These are phyloP conservation scores for Ormyrus rosae DNA, from an alignment of 2,888 invertebrate species.

Conservation along the genomic window DNA sequence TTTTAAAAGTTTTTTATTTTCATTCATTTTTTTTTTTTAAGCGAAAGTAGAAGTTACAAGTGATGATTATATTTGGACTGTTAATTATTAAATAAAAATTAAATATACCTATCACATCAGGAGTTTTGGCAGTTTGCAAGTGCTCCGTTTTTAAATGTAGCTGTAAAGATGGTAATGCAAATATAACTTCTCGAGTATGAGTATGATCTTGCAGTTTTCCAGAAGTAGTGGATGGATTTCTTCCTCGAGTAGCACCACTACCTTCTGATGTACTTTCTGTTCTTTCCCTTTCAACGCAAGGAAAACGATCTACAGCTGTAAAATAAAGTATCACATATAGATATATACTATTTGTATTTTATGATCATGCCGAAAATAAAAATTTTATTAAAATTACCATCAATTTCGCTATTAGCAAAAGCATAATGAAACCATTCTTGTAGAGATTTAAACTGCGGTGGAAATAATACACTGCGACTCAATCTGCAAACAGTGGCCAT, in stretches of 20 bases:
- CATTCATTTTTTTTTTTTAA: too few relatives aligned
- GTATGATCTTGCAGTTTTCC: constrained; percentile 86
- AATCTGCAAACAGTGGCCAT: constrained; percentile 97
- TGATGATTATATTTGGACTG: too few relatives aligned
- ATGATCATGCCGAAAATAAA: neutral
- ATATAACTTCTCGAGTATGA: constrained; percentile 96
- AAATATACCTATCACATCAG: constrained; percentile 80
- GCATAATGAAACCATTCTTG: constrained; percentile 98
- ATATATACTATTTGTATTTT: neutral
- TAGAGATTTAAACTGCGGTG: constrained; percentile 95
- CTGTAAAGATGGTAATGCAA: constrained; percentile 94
- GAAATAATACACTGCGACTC: constrained; percentile 93
- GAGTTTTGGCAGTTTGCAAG: constrained; percentile 85
- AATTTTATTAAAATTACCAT: constrained; percentile 80
- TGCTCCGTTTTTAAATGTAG: constrained; percentile 96
- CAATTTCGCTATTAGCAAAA: constrained; percentile 95
- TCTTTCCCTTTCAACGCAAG: constrained; percentile 88
- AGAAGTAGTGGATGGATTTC: constrained; percentile 76
- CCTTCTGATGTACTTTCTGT: constrained; percentile 77
- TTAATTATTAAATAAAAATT: neutral
- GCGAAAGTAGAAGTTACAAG: too few relatives aligned
- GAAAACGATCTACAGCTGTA: constrained; percentile 92
- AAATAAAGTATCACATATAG: constrained; percentile 22
- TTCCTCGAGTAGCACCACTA: constrained; percentile 74
- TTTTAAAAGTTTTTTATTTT: too few relatives aligned